Evolutionary conservation across 2,113 vertebrate species (phyloP), one percentile per base, ranked within the genome.

Genomic region (Upupa epops): DNA sequence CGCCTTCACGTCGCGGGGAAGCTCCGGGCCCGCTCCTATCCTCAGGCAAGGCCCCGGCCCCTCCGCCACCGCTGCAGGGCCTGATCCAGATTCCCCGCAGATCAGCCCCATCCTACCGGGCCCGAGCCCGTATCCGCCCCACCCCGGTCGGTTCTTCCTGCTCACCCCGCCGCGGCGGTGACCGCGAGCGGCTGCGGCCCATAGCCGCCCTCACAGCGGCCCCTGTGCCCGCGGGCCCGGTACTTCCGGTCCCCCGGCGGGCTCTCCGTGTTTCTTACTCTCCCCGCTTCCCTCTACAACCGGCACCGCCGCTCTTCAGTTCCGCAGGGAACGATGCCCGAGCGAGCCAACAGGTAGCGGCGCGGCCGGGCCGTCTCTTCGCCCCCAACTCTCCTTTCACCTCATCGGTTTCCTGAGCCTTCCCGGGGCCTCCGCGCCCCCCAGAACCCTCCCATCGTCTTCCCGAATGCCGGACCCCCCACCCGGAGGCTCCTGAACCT

Each of bases 131-230:
- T 32, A 11, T 11, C 56, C 48, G 11, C 20, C 14, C n/a, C 8
- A 1, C 46, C 46, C 46, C 16, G 17, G 46, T 17, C 34, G 28
- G 49, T 6, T 42, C 19, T 10, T 59, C 7, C 26, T 15, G 4
- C 82, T 83, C 63, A 83, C 93, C 93, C 32, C 89, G 82, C 17
- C 92, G 86, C 61, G 93, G 76, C 29, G 92, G 93, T 11, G 90
- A 90, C 18, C 90, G 78, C 40, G 93, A 94, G 21, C 90, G 90
- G 78, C 90, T 92, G 37, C 75, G 77, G 56, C 90, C 89, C 83
- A 94, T 95, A 48, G 72, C 48, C 64, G 72, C 31, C 64, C 61
- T 36, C 45, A 59, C 37, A 7, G 19, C 63, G n/a, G 7, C 79
- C 29, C 40, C 58, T 80, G 37, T 86, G 48, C 29, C 48, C 61